Percentiles rank a stretch among this genome's conserved stretches.
These are phyloP conservation scores for Rhynchophorus ferrugineus DNA, from an alignment of 1,140 invertebrate genomes.

Conservation along the genomic window DNA sequence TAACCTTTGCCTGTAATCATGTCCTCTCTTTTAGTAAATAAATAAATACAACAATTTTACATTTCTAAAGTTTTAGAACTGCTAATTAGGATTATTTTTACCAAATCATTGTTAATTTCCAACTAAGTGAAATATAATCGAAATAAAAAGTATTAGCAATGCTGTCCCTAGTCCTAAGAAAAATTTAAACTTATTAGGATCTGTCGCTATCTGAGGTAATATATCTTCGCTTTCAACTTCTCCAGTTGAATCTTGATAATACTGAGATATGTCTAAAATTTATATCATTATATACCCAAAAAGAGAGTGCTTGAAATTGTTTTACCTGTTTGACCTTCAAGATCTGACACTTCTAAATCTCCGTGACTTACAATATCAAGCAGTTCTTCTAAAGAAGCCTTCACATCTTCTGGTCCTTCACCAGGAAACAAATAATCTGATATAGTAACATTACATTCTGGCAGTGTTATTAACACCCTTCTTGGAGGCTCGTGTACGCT, in stretches of 20 bases:
- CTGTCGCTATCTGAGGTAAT: conserved; percentile 41
- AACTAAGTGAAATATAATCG: conserved; percentile 17
- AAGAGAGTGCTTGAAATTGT: not conserved
- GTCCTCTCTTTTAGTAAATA: too few species aligned
- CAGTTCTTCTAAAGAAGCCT: conserved; percentile 64
- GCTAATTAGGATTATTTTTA: too few species aligned
- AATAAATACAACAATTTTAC: too few species aligned
- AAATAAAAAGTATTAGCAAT: conserved; percentile 48
- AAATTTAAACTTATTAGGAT: conserved; percentile 49
- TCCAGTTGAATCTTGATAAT: conserved; percentile 49
- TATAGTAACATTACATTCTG: conserved; percentile 56
- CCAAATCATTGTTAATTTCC: too few species aligned
- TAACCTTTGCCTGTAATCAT: too few species aligned
- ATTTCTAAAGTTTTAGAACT: too few species aligned
- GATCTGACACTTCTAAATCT: conserved; percentile 54
- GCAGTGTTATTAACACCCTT: conserved; percentile 62
- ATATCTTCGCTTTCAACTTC: conserved; percentile 46
- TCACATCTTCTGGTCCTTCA: conserved; percentile 65
- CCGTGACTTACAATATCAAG: conserved; percentile 63
- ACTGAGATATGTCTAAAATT: conserved; percentile 54
- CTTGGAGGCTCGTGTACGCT: conserved; percentile 73
- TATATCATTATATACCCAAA: not conserved
- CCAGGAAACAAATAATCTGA: conserved; percentile 82
- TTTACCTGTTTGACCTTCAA: conserved; percentile 54
- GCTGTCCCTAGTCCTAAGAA: conserved; percentile 48